Evolutionary conservation across 2,113 vertebrate species (phyloP).

Genomic region (Mustela lutreola): DNA sequence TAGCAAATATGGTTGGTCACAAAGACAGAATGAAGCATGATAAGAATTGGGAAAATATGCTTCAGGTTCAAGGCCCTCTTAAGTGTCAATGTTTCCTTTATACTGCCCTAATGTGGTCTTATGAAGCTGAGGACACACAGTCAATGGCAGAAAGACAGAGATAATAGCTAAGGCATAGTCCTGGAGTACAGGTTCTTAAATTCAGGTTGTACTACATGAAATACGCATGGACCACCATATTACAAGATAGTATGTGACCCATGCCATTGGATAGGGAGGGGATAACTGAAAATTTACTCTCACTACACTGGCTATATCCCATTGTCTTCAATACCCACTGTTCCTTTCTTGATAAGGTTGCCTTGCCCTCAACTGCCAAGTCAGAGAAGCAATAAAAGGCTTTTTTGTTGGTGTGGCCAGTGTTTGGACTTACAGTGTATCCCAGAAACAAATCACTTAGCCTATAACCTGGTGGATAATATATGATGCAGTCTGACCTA

Average conservation of each 20-base stretch:
- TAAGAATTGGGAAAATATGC: neutral
- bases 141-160: neutral
- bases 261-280: neutral
- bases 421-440: neutral
- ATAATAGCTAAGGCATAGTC: neutral
- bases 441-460: neutral
- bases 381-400: neutral
- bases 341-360: neutral
- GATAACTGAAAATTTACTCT: neutral
- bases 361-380: neutral
- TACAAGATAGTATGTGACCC: neutral
- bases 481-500: neutral
- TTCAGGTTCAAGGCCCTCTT: too few species aligned
- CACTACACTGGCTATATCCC: neutral
- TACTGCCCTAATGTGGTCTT: neutral
- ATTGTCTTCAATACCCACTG: neutral
- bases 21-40: neutral
- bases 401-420: neutral
- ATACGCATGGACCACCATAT: neutral
- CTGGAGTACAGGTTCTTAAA: neutral
- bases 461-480: neutral
- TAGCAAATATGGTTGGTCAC: neutral
- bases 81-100: neutral
- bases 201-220: neutral
- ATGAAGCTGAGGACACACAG: neutral